These are phyloP conservation scores for Idaea aversata DNA, from an alignment of 2,888 invertebrate species.

Conservation along the genomic window DNA sequence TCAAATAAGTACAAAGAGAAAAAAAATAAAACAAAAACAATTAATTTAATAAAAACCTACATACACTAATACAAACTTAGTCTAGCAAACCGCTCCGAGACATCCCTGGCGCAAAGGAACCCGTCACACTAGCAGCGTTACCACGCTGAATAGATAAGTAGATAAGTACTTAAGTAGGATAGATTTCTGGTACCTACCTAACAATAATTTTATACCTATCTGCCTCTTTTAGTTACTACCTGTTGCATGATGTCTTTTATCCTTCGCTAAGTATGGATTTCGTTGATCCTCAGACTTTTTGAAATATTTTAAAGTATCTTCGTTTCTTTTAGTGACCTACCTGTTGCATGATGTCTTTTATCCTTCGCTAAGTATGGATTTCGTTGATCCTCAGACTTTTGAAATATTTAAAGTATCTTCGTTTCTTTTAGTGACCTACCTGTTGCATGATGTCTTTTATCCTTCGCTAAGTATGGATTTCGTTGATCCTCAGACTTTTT, in stretches of 20 bases:
- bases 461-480: constrained; percentile 91
- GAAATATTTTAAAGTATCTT: constrained; percentile 90
- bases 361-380: constrained; percentile 92
- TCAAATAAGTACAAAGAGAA: no score
- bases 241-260: constrained; percentile 84
- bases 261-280: constrained; percentile 91
- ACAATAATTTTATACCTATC: constrained; percentile 4
- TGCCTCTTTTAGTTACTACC: constrained; percentile 74
- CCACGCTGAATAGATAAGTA: no score
- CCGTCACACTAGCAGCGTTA: no score
- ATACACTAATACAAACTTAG: no score
- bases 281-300: constrained; percentile 93
- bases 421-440: constrained; percentile 80
- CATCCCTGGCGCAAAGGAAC: no score
- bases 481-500: constrained; percentile 93
- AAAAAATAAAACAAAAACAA: no score
- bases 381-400: constrained; percentile 91
- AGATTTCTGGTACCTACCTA: no score
- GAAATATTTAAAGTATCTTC: constrained; percentile 91
- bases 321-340: constrained; percentile 79
- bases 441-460: constrained; percentile 84
- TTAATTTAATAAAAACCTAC: no score
- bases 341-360: constrained; percentile 85
- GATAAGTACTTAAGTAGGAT: neutral
- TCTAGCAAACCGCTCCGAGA: no score